Conservation (phyloP, 2,888 invertebrate species). For the Noctua fimbriata region DNA sequence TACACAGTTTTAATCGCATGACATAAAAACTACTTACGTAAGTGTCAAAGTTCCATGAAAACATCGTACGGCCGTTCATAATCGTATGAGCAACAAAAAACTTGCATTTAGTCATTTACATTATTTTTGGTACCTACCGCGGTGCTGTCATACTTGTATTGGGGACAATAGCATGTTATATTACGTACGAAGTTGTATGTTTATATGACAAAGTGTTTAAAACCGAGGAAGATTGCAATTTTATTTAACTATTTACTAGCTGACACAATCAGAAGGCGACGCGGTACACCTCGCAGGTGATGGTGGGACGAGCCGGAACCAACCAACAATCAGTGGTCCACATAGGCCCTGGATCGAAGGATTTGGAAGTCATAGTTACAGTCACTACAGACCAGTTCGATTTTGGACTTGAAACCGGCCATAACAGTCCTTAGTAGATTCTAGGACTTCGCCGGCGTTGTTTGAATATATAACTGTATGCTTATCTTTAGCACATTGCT, state of each 20-base stretch:
- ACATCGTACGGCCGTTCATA: slow-evolving; percentile 48
- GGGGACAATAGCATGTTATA: neutral
- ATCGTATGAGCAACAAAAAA: slow-evolving; percentile 58
- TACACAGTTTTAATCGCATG: slow-evolving; percentile 69
- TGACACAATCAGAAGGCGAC: neutral
- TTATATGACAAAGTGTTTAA: neutral
- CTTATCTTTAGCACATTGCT: neutral
- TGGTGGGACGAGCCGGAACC: too few species aligned
- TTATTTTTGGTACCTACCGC: slow-evolving; percentile 36
- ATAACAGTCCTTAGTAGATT: neutral
- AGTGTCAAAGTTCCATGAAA: slow-evolving; percentile 78
- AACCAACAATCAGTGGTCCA: too few species aligned
- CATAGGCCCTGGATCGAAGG: too few species aligned
- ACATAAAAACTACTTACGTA: slow-evolving; percentile 81
- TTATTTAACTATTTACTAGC: neutral
- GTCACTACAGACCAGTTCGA: neutral
- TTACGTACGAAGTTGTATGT: neutral
- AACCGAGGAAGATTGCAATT: neutral
- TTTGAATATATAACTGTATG: neutral
- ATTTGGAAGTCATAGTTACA: too few species aligned
- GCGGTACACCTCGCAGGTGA: too few species aligned
- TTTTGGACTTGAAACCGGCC: neutral
- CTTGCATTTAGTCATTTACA: slow-evolving; percentile 49
- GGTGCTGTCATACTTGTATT: slow-evolving; percentile 34
- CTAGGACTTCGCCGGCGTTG: neutral